Evolutionary conservation across 2,888 invertebrate species (phyloP), one percentile per base, ranked within the genome.

Genomic region (Mamestra brassicae): DNA sequence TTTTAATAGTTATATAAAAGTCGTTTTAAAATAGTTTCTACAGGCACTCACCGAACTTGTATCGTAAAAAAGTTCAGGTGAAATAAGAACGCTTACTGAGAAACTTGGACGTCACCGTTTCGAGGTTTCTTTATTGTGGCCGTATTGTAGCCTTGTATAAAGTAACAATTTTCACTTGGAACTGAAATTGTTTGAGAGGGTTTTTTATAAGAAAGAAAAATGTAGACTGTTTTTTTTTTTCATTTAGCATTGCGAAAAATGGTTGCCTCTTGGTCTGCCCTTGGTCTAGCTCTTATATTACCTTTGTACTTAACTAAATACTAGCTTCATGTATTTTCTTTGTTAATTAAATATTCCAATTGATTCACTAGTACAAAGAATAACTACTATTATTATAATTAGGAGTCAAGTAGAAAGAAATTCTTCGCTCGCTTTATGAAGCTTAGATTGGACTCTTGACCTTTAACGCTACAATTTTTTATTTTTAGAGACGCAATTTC

Each of bases 1-100:
- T 92, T 93, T 92, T 92, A 91, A 92, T 92, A 89, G 91, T 89
- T 89, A 90, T 91, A 92, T 93, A 92, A 93, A 93, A 94, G 90
- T 92, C 86, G 90, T 91, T 94, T 92, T 90, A 92, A 93, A 94
- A 93, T 92, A 92, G 93, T 92, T 92, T 76, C 81, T 80, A 71
- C 80, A 87, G 78, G 85, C 83, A 84, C 82, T 80, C 76, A 78
- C 64, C 75, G 71, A 89, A 91, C 89, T 91, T 90, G 87, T 87
- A 90, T 90, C 91, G 90, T 92, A 91, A 91, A 92, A 91, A 90
- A 90, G 92, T 92, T 89, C 87, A 89, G 88, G 88, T 86, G 84
- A 77, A 80, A 85, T 77, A 85, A 85, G 71, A 74, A 85, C 78
- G 77, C 75, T 88, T 88, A 84, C 87, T 78, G 77, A 69, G 73